A percentile compares a stretch with the other conserved stretches of the same genome.
Conservation (phyloP, 2,113 vertebrate genomes). For the Monarcha castaneiventris region DNA sequence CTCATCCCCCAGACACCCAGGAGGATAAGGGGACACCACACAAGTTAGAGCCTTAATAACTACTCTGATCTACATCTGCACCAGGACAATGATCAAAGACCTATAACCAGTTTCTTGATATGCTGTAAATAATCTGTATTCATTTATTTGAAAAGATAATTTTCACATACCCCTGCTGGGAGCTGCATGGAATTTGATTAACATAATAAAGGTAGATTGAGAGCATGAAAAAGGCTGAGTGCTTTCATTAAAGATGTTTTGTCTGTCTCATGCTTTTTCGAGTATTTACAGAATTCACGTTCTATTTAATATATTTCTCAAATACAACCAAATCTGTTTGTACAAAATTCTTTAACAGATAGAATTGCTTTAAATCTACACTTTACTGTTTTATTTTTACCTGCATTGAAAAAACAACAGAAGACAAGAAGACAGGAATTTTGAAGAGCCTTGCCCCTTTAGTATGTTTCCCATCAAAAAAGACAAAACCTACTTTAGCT, state of each 20-base stretch:
- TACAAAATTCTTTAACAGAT: not conserved
- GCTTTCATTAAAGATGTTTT: not conserved
- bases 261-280: not conserved
- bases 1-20: not conserved
- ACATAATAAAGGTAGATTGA: constrained; percentile 37
- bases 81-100: not conserved
- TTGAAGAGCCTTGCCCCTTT: not conserved
- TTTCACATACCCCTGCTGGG: not conserved
- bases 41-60: not conserved
- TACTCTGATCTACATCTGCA: not conserved
- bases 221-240: not conserved
- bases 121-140: constrained; percentile 17
- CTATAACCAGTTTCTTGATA: not conserved
- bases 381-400: not conserved
- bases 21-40: not conserved
- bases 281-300: not conserved
- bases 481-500: not conserved
- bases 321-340: not conserved
- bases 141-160: constrained; percentile 29
- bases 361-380: not conserved
- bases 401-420: not conserved
- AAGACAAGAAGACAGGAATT: not conserved
- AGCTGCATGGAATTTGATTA: constrained; percentile 18
- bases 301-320: not conserved
- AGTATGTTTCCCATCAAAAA: not conserved